These are phyloP conservation scores for Empidonax alnorum DNA, from an alignment of 2,113 vertebrate species.

Conservation along the genomic window DNA sequence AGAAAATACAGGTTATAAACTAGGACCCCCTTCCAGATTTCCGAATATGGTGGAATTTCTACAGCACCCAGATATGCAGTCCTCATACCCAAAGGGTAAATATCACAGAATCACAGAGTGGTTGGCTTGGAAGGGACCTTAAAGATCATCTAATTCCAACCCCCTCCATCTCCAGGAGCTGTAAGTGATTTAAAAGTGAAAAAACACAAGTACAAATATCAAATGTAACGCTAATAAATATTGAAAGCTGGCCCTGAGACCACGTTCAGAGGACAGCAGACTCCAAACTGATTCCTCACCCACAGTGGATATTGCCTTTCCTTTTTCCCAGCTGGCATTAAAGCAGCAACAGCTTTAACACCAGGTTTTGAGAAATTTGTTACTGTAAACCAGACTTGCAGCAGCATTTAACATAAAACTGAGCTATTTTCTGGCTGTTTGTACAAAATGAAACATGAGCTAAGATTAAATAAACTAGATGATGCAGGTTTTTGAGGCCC, in stretches of 20 bases:
- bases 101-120: neutral
- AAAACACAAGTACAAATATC: neutral
- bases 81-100: neutral
- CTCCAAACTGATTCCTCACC: neutral
- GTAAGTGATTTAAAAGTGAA: neutral
- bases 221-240: neutral
- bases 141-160: neutral
- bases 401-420: neutral
- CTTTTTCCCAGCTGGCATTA: neutral
- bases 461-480: conserved; percentile 23
- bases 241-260: neutral
- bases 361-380: neutral
- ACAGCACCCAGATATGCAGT: neutral
- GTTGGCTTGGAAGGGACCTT: neutral
- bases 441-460: neutral
- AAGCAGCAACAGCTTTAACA: neutral
- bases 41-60: neutral
- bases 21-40: neutral
- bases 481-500: conserved; percentile 12
- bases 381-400: neutral
- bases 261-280: neutral
- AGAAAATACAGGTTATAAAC: neutral
- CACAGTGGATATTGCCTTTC: neutral
- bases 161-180: neutral
- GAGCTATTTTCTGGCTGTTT: neutral